phyloP scores from a whole-genome alignment of 2,888 invertebrate species.

The Phyto melanocephala region DNA sequence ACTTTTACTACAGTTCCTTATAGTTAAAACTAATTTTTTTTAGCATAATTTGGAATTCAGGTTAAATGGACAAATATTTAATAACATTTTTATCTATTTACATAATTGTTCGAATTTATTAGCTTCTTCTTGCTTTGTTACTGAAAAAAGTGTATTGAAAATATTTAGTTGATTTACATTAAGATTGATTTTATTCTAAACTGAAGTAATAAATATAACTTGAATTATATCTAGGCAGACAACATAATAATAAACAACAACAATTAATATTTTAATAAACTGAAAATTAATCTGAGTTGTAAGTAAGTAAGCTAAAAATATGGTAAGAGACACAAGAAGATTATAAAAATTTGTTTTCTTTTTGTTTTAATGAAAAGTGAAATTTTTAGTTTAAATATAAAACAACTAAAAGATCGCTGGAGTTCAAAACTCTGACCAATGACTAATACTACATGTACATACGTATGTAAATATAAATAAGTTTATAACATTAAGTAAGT shows the following conservation, averaged over 20 bases:
- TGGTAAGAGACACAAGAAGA: conserved; percentile 32
- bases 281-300: too few species aligned
- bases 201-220: conserved; percentile 3
- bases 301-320: background rate
- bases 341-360: conserved; percentile 40
- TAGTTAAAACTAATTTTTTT: conserved; percentile 22
- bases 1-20: background rate
- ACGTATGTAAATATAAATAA: background rate
- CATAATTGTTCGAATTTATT: too few species aligned
- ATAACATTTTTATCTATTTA: too few species aligned
- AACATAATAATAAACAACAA: too few species aligned
- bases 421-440: conserved; percentile 41
- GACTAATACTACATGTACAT: background rate
- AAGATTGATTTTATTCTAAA: background rate
- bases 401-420: background rate
- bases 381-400: conserved; percentile 43
- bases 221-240: conserved; percentile 16
- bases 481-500: too few species aligned
- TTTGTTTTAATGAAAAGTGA: conserved; percentile 47
- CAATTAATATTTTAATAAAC: too few species aligned
- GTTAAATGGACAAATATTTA: conserved; percentile 22
- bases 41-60: conserved; percentile 32
- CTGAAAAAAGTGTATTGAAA: background rate
- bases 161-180: conserved; percentile 11
- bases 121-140: too few species aligned